Percentiles rank a stretch among this genome's conserved stretches.
These are phyloP conservation scores for Aradus depressus DNA, from an alignment of 2,888 invertebrate species.

Conservation along the genomic window DNA sequence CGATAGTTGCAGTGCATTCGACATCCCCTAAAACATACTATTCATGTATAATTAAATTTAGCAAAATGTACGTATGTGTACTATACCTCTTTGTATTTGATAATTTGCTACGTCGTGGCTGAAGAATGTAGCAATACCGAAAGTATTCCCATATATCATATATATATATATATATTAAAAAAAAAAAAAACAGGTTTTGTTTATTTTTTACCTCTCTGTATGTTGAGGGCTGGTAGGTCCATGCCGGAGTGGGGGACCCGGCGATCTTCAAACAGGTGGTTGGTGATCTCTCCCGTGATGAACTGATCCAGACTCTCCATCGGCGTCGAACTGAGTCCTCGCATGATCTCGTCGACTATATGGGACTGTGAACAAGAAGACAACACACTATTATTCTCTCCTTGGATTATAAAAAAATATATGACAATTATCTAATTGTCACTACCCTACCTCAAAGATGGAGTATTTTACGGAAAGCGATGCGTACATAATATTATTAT, in stretches of 20 bases:
- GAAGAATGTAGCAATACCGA: background rate
- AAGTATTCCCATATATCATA: background rate
- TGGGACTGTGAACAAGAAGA: conserved; percentile 44
- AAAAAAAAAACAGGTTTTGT: background rate
- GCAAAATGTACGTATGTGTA: background rate
- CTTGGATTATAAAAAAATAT: background rate
- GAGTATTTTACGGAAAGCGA: background rate
- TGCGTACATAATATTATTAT: too few species aligned
- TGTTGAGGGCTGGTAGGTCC: conserved; percentile 81
- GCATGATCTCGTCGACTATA: conserved; percentile 72
- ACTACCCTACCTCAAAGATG: conserved; percentile 9
- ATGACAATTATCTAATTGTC: conserved; percentile 3
- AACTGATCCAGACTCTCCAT: conserved; percentile 91
- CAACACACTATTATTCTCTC: background rate
- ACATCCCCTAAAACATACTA: too few species aligned
- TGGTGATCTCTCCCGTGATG: conserved; percentile 86
- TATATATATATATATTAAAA: too few species aligned
- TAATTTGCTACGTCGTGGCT: background rate
- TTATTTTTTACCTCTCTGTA: conserved; percentile 55
- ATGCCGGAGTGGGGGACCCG: conserved; percentile 84
- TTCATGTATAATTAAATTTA: background rate
- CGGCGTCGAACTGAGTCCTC: conserved; percentile 76
- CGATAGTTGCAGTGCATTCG: too few species aligned
- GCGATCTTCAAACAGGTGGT: conserved; percentile 85
- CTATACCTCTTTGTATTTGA: background rate